A percentile compares a stretch with the other conserved stretches of the same genome.
These are phyloP conservation scores for Parnassius mnemosyne DNA, from an alignment of 2,888 invertebrate species.

Conservation along the genomic window DNA sequence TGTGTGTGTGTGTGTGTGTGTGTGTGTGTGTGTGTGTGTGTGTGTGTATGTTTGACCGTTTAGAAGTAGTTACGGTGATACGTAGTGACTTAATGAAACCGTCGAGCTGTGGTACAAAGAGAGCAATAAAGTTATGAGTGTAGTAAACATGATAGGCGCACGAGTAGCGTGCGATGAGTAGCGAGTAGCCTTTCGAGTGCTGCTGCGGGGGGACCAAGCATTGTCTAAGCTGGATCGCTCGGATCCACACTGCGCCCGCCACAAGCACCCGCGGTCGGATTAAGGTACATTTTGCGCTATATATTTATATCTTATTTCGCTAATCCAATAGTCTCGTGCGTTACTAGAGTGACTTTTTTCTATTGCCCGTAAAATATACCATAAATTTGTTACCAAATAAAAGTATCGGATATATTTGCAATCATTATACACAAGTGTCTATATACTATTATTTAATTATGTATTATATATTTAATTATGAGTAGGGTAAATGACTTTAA, in stretches of 20 bases:
- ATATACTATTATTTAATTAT: too few relatives aligned
- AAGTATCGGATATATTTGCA: neutral
- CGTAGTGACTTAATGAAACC: constrained; percentile 77
- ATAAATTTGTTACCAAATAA: constrained; percentile 15
- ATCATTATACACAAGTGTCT: too few relatives aligned
- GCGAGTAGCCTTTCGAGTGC: constrained; percentile 30
- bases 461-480: too few relatives aligned
- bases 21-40: constrained; percentile 26
- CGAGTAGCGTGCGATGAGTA: constrained; percentile 60
- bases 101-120: constrained; percentile 78
- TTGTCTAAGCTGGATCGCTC: neutral
- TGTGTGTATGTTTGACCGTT: constrained; percentile 35
- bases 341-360: neutral
- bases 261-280: constrained; percentile 30
- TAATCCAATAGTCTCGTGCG: neutral
- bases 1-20: too few relatives aligned
- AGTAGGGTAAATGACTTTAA: too few relatives aligned
- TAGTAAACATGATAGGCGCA: constrained; percentile 49
- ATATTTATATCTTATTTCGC: neutral
- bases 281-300: neutral
- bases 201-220: constrained; percentile 36
- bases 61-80: constrained; percentile 75
- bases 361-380: constrained; percentile 7
- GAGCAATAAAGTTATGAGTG: constrained; percentile 69
- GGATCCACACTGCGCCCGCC: constrained; percentile 20